phyloP scores from a whole-genome alignment of 2,113 vertebrate species.

The Leucoraja erinaceus region DNA sequence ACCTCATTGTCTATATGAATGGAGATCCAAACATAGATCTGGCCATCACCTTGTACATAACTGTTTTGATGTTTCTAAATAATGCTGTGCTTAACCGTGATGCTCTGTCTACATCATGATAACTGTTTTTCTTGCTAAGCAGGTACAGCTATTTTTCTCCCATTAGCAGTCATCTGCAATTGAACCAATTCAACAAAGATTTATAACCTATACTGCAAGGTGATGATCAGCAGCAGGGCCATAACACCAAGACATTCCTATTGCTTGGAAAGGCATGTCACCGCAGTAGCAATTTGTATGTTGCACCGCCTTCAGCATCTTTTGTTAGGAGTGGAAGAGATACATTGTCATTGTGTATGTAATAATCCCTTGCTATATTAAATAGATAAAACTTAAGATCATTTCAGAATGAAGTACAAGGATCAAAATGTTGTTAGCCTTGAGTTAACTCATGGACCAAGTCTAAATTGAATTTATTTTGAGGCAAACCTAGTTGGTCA shows the following conservation, averaged over 20 bases:
- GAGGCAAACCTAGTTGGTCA: background rate
- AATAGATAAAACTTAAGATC: no score
- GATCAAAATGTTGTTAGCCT: background rate
- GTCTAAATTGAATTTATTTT: background rate
- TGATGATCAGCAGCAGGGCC: background rate
- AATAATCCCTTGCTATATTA: no score
- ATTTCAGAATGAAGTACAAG: background rate
- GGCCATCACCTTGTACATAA: background rate
- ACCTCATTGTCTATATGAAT: slow-evolving; percentile 18
- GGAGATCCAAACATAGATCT: background rate
- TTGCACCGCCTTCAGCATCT: background rate
- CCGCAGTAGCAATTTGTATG: background rate
- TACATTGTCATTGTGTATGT: no score
- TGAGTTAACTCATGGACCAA: background rate
- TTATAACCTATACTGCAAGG: background rate
- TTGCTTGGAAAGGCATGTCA: background rate
- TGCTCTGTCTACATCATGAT: background rate
- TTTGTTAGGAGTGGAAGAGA: no score
- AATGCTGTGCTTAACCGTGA: background rate
- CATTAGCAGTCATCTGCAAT: background rate
- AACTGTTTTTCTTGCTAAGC: background rate
- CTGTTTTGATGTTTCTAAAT: background rate
- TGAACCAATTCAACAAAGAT: background rate
- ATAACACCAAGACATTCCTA: background rate
- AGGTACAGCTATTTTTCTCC: background rate